These are phyloP conservation scores for Drosophila tristis DNA, from an alignment of 1,140 invertebrate species.

Conservation along the genomic window DNA sequence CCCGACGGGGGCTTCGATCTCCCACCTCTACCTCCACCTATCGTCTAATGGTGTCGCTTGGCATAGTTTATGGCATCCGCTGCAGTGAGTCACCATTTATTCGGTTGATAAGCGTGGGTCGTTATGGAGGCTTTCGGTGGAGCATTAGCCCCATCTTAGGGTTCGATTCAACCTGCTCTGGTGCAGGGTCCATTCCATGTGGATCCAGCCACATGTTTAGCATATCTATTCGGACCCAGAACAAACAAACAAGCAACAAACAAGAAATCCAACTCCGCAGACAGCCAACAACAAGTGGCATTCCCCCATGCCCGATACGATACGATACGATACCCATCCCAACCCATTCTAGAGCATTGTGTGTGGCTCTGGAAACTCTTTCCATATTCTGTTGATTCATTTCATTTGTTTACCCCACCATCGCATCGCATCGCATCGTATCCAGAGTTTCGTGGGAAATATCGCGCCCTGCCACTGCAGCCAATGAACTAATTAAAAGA, in stretches of 20 bases:
- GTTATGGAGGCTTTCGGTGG: slow-evolving; percentile 22
- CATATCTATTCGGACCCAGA: slow-evolving; percentile 20
- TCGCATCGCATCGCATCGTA: slow-evolving; percentile 2
- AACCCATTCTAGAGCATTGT: slow-evolving; percentile 24
- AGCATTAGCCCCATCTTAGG: slow-evolving; percentile 23
- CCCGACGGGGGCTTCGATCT: slow-evolving; percentile 4
- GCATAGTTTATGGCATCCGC: slow-evolving; percentile 64
- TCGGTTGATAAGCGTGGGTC: slow-evolving; percentile 29
- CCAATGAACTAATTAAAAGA: slow-evolving; percentile 78
- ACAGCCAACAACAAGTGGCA: slow-evolving; percentile 43
- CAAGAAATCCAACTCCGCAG: background rate
- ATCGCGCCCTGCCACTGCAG: slow-evolving; percentile 54
- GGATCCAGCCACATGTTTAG: slow-evolving; percentile 26
- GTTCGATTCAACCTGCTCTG: slow-evolving; percentile 5
- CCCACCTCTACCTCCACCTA: background rate
- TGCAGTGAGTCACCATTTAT: slow-evolving; percentile 37
- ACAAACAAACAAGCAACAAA: slow-evolving; percentile 28
- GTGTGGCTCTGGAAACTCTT: slow-evolving; percentile 36
- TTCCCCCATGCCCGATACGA: slow-evolving; percentile 37
- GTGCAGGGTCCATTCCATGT: slow-evolving; percentile 12
- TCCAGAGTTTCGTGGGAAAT: slow-evolving; percentile 70
- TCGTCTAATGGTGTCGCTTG: slow-evolving; percentile 8
- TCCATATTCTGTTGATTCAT: slow-evolving; percentile 67
- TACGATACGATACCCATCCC: slow-evolving; percentile 5
- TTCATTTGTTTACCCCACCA: slow-evolving; percentile 71